Evolutionary conservation across 1,140 invertebrate species (phyloP).

Genomic region (Grapholita molesta): DNA sequence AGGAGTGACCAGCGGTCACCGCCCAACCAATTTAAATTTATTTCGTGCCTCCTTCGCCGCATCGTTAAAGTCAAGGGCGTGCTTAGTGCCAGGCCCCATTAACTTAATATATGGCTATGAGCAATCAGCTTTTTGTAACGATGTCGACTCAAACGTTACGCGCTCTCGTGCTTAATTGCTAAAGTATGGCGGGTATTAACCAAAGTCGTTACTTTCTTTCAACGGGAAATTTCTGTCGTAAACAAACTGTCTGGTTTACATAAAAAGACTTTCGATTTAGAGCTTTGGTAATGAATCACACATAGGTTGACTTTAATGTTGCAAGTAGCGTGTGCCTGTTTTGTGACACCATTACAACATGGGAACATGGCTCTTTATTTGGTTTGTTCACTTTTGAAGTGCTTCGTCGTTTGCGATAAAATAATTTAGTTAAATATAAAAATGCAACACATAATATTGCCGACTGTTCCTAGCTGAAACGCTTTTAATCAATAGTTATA

Average conservation of each 20-base stretch:
- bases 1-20: slow-evolving; percentile 30
- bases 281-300: neutral
- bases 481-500: no score
- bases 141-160: slow-evolving; percentile 29
- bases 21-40: slow-evolving; percentile 56
- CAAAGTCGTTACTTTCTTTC: slow-evolving; percentile 32
- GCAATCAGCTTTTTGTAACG: slow-evolving; percentile 48
- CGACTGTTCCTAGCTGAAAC: no score
- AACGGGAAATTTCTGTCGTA: neutral
- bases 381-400: no score
- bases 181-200: slow-evolving; percentile 36
- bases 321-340: neutral
- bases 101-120: slow-evolving; percentile 51
- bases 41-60: slow-evolving; percentile 43
- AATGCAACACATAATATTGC: no score
- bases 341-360: neutral
- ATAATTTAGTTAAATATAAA: no score
- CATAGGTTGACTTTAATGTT: neutral
- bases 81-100: slow-evolving; percentile 52
- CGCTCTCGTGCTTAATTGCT: slow-evolving; percentile 39
- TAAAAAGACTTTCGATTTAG: neutral
- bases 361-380: no score
- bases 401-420: no score
- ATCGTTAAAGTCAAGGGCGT: slow-evolving; percentile 57
- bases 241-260: neutral